A percentile compares a stretch with the other conserved stretches of the same genome.
These are phyloP conservation scores for Solea senegalensis DNA, from an alignment of 2,113 vertebrate genomes.

Conservation along the genomic window DNA sequence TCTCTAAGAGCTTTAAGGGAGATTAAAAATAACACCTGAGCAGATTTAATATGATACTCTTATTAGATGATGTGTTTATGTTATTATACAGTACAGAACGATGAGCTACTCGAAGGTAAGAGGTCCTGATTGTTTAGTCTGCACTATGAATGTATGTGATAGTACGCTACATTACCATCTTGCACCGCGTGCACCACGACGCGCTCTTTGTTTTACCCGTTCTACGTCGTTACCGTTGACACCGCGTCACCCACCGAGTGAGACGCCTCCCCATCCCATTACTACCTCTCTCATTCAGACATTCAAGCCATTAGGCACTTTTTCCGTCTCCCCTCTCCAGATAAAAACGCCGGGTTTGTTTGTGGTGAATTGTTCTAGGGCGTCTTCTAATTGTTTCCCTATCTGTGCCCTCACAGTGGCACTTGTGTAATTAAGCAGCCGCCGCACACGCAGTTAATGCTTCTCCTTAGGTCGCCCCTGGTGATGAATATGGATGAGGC, in stretches of 20 bases:
- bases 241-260: not conserved
- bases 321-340: not conserved
- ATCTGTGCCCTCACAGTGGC: constrained; percentile 4
- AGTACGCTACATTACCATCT: constrained; percentile 6
- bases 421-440: constrained; percentile 39
- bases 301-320: constrained; percentile 4
- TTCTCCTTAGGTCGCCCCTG: constrained; percentile 7
- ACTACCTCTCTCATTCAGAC: constrained; percentile 53
- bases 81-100: constrained; percentile 44
- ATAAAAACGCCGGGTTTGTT: constrained; percentile 27
- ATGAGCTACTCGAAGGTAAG: constrained; percentile 25
- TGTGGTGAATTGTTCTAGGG: constrained; percentile 5
- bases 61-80: constrained; percentile 41
- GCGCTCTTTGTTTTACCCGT: constrained; percentile 14
- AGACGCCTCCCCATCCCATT: constrained; percentile 40
- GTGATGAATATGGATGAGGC: constrained; percentile 50
- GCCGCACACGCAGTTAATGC: constrained; percentile 18
- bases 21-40: not conserved
- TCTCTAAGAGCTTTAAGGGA: constrained; percentile 47
- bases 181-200: not conserved
- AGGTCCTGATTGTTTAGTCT: constrained; percentile 59
- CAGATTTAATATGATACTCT: not conserved
- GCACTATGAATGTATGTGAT: constrained; percentile 68
- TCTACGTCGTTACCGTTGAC: not conserved
- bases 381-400: constrained; percentile 10